These are phyloP conservation scores for Montipora cactus DNA, from an alignment of 64 coral and sea anemone species.

Conservation along the genomic window DNA sequence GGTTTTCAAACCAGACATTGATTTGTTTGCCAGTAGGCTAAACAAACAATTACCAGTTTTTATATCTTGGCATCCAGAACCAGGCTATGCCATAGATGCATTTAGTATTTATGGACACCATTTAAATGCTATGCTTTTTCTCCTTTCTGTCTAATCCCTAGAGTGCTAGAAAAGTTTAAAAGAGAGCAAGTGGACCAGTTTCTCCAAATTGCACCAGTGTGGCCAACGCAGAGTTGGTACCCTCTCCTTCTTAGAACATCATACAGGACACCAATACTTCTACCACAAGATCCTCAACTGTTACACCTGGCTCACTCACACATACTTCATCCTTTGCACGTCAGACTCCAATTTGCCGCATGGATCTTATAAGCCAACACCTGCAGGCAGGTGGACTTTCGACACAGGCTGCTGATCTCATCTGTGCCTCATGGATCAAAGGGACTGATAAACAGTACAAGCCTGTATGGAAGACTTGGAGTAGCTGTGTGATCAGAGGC, in stretches of 20 bases:
- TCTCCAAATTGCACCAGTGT: background rate
- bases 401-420: background rate
- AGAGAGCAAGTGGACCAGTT: constrained; percentile 3
- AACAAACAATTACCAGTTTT: background rate
- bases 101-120: constrained; percentile 22
- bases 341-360: background rate
- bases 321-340: background rate
- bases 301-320: no score
- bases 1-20: background rate
- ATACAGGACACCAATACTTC: no score
- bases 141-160: constrained; percentile 4
- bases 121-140: constrained; percentile 12
- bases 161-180: background rate
- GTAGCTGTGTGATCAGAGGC: no score
- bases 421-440: background rate
- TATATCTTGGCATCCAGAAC: background rate
- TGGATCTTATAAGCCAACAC: constrained; percentile 8
- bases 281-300: no score
- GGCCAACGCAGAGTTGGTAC: no score
- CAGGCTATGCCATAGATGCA: constrained; percentile 5
- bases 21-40: background rate
- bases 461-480: no score
- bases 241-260: no score
- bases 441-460: constrained; percentile 1
- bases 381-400: constrained; percentile 4